Conservation (phyloP, 2,113 vertebrate species). For the Serilophus lunatus region DNA sequence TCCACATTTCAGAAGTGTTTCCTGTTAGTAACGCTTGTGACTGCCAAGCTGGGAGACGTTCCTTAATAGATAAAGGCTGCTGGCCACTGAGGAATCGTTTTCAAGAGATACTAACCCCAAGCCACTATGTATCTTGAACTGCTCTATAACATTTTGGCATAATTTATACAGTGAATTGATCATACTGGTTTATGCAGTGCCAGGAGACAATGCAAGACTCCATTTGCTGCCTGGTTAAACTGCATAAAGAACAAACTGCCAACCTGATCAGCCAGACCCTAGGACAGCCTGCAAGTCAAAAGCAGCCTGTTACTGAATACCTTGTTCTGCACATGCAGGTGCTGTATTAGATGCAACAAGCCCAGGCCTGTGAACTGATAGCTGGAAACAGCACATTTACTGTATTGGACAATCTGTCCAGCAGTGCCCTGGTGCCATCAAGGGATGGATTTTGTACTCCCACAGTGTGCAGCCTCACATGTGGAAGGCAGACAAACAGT, state of each 20-base stretch:
- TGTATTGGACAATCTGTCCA: neutral
- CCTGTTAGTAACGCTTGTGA: conserved; percentile 4
- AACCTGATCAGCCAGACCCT: neutral
- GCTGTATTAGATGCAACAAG: neutral
- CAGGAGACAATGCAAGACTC: neutral
- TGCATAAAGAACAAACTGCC: neutral
- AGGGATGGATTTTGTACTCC: neutral
- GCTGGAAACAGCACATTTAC: neutral
- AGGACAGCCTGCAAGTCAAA: neutral
- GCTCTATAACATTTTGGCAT: neutral
- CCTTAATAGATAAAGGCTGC: neutral
- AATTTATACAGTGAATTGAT: neutral
- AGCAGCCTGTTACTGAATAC: neutral
- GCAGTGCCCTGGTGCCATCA: neutral
- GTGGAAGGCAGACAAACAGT: neutral
- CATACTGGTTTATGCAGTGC: neutral
- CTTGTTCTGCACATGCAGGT: neutral
- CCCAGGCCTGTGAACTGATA: neutral
- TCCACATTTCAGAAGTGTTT: neutral
- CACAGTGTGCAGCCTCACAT: neutral
- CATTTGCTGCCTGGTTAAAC: neutral
- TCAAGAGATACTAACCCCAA: neutral
- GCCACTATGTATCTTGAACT: neutral
- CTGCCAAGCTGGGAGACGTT: neutral
- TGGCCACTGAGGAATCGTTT: neutral